Base-by-base conservation (phyloP, 2,888 invertebrate genomes). In the Tenthredo distinguenda region DNA sequence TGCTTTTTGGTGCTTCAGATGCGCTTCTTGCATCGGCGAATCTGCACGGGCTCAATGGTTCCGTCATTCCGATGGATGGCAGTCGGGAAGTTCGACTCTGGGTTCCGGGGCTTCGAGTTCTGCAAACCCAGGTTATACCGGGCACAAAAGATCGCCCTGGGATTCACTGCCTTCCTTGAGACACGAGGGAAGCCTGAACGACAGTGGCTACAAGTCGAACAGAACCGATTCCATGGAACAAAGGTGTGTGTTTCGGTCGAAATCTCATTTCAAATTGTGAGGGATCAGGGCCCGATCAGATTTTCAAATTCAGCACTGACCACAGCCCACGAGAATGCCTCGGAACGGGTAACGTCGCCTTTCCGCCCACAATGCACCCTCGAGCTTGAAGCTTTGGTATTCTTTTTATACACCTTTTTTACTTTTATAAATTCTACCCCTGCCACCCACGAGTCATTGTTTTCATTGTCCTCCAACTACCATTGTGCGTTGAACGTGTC, bases 31-130 rank as follows among this genome's bases (percentile, higher is more conserved):
- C 94, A 97, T 98, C 93, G 97, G 97, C n/a, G 98, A 98, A 94
- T 97, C 97, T 37, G 97, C 97, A 87, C 96, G 98, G 43, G 97
- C 97, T 87, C 97, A 98, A 90, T 98, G 98, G 98, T 98, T 97
- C 94, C 96, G 98, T 21, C 98, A 98, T 94, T 98, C 97, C 65
- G 98, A 98, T 92, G 97, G 98, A 76, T 98, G 98, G 98, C 96
- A 96, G 87, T 96, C 96, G 65, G 96, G 96, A 86, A 96, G 96
- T 90, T 96, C 96, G 76, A 96, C 96, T 74, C 94, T 96, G 89
- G 96, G 96, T 87, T 96, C 96, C 47, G 95, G 95, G 31, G 93
- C 94, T 55, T 93, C 93, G 74, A 94, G 93, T 86, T 91, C 93
- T 55, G 91, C 92, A 85, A 92, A 92, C 89, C 91, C 92, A 9